These are phyloP conservation scores for Gasterosteus nipponicus DNA, from an alignment of 2,113 vertebrate species.

Conservation along the genomic window DNA sequence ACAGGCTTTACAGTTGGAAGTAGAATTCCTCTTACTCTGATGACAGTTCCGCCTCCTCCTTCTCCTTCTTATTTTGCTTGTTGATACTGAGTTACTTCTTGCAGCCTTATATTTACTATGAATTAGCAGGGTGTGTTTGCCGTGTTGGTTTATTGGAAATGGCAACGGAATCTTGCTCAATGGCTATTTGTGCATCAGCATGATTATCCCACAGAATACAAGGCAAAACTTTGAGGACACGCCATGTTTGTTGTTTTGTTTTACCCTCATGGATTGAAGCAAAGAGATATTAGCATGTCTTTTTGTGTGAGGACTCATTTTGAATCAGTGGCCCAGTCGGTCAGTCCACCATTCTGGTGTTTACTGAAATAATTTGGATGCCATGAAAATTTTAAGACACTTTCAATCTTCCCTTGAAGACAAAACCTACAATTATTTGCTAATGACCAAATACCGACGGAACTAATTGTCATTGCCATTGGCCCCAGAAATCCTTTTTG, in stretches of 20 bases:
- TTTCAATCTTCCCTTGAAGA: background rate
- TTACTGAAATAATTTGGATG: background rate
- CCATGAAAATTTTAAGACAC: background rate
- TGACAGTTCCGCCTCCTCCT: conserved; percentile 21
- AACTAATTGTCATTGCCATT: background rate
- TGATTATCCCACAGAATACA: background rate
- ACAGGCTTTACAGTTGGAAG: conserved; percentile 4
- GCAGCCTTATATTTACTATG: background rate
- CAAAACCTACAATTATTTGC: background rate
- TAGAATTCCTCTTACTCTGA: conserved; percentile 29
- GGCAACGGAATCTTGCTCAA: conserved; percentile 19
- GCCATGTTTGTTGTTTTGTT: background rate
- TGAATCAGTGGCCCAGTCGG: background rate
- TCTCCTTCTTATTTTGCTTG: background rate
- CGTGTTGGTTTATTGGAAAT: background rate
- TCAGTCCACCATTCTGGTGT: background rate
- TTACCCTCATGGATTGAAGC: background rate
- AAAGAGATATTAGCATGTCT: background rate
- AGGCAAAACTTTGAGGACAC: background rate
- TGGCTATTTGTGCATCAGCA: background rate
- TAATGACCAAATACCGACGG: background rate
- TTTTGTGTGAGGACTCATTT: background rate
- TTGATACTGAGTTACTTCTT: background rate
- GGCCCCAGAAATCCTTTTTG: background rate
- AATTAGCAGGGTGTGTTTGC: conserved; percentile 27